Conservation (phyloP, 2,113 vertebrate genomes). For the Oreocharis arfaki region DNA sequence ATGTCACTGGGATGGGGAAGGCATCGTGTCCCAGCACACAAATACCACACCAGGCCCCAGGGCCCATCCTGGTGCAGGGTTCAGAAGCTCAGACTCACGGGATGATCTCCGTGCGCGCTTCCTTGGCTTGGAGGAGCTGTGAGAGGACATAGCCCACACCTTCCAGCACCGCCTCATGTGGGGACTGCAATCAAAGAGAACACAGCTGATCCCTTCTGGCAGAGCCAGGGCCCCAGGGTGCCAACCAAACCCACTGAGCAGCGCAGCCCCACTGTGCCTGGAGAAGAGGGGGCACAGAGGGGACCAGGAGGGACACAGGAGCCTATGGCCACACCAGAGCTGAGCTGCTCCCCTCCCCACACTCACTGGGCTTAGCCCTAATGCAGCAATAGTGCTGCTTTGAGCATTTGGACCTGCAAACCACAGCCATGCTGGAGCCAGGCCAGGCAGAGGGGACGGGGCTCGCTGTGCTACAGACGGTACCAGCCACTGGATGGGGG, state of each 20-base stretch:
- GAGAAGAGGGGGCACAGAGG: neutral
- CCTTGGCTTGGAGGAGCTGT: constrained; percentile 89
- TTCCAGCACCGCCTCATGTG: constrained; percentile 86
- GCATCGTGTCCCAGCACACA: accelerated
- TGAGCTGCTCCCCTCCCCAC: neutral
- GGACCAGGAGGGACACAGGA: neutral
- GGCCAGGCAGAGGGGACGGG: neutral
- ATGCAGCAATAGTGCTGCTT: accelerated
- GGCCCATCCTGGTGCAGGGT: neutral
- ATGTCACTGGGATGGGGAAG: neutral
- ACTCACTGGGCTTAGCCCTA: neutral
- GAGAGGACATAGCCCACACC: constrained; percentile 88
- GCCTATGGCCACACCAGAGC: neutral
- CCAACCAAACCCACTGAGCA: accelerated
- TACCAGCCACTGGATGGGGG: neutral
- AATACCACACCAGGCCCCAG: neutral
- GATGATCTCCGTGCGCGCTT: constrained; percentile 79
- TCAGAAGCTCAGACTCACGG: constrained; percentile 75
- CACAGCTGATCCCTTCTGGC: neutral
- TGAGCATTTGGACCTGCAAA: neutral
- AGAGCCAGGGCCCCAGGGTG: neutral
- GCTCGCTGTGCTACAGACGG: neutral
- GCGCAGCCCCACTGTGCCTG: accelerated
- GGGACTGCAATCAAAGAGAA: constrained; percentile 75
- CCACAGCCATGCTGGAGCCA: neutral